Conservation (phyloP, 2,888 invertebrate genomes). For the Iphiclides podalirius region DNA sequence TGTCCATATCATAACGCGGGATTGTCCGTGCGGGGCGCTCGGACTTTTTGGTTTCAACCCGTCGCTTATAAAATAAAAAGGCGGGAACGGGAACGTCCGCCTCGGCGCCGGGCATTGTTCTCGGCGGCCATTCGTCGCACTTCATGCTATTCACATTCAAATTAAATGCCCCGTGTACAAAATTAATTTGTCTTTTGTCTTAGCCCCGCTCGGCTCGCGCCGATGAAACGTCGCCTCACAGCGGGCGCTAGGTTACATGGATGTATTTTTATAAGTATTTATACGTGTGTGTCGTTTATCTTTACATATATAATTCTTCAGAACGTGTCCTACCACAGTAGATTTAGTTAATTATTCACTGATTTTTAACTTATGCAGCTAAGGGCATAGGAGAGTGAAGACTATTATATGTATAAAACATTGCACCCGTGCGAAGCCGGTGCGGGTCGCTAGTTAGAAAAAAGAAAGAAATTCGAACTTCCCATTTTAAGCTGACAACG, state of each 20-base stretch:
- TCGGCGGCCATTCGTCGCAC: slow-evolving; percentile 77
- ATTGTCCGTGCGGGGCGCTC: slow-evolving; percentile 71
- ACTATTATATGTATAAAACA: too few relatives aligned
- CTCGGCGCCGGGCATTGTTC: slow-evolving; percentile 78
- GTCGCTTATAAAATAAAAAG: slow-evolving; percentile 72
- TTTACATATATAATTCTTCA: too few relatives aligned
- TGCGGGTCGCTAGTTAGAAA: too few relatives aligned
- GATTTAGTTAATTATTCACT: too few relatives aligned
- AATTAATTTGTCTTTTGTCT: slow-evolving; percentile 81
- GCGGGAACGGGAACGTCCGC: slow-evolving; percentile 45
- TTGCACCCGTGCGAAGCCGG: too few relatives aligned
- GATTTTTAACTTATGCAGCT: too few relatives aligned
- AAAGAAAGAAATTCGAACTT: too few relatives aligned
- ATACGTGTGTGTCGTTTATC: too few relatives aligned
- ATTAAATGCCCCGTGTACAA: slow-evolving; percentile 79
- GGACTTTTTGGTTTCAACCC: slow-evolving; percentile 75
- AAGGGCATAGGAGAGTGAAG: too few relatives aligned
- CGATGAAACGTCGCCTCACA: slow-evolving; percentile 67
- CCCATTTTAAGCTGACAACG: too few relatives aligned
- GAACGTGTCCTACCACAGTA: too few relatives aligned
- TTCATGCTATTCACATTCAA: slow-evolving; percentile 80
- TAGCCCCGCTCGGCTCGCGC: slow-evolving; percentile 52
- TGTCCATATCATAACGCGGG: slow-evolving; percentile 78
- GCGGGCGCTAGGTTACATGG: slow-evolving; percentile 48
- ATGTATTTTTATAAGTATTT: too few relatives aligned